Base-by-base conservation (phyloP, 1,140 invertebrate species). In the Coelopa frigida region DNA sequence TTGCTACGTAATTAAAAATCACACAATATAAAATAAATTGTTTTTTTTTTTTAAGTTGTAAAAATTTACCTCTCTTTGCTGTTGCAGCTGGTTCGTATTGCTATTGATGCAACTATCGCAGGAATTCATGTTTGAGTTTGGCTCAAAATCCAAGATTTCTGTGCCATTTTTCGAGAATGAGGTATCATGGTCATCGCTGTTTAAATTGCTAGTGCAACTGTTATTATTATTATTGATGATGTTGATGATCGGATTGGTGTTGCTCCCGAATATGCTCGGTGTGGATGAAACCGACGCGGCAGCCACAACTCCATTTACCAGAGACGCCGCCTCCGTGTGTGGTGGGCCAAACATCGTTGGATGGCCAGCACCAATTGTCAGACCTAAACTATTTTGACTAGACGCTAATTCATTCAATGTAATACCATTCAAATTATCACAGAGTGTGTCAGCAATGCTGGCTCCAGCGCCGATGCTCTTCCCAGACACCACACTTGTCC, bases 81-180 rank as follows among this genome's bases (percentile, higher is more conserved):
- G 17, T n/a, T 47, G 20, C 3, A 46, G 38, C 47, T 44, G 24
- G 27, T 40, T 44, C 15, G 15, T 43, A 29, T 20, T 54, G 24
- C 40, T 51, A 23, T 41, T 51, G 26, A 40, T 51, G 26, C 50
- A 48, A 29, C 45, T 52, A 37, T 48, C 50, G 31, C 48, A 54
- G 10, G 44, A 46, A n/a, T 52, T 52, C 3, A 48, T 41, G n/a
- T 26, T 38, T 39, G 39, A 33, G 14, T 49, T 47, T 1, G 64
- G 60, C 23, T 70, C 66, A 54, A 68, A 69, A 53, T 69, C 66
- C 15, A 64, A 77, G 24, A 78, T 75, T 51, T 78, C 76, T 18
- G 74, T 72, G 20, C 77, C 77, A 52, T 79, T 79, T 56, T 78
- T 78, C 10, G 76, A 78, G 53, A 78, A 79, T 3, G 77, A 79